These are phyloP conservation scores for Adelosebastes latens DNA, from an alignment of 2,797 vertebrate species.

Conservation along the genomic window DNA sequence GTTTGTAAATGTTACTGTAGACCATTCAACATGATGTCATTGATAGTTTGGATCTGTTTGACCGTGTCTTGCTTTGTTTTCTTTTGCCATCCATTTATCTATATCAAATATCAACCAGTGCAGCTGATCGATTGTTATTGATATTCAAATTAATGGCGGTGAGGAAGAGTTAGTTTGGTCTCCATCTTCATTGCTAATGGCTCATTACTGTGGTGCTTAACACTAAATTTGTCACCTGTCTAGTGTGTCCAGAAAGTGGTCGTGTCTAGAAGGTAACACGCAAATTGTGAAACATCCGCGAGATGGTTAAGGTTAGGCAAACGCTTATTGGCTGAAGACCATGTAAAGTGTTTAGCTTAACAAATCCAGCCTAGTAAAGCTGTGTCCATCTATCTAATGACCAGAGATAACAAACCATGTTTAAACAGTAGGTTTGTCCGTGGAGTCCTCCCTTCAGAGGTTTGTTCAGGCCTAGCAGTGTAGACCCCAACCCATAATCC, in stretches of 20 bases:
- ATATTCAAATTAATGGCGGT: background rate
- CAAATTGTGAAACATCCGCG: too few species aligned
- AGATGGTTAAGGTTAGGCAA: too few species aligned
- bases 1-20: background rate
- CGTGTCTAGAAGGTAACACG: too few species aligned
- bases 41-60: background rate
- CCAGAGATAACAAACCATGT: background rate
- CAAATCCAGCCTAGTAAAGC: background rate
- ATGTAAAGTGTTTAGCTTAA: background rate
- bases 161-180: background rate
- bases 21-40: background rate
- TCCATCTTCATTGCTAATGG: background rate
- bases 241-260: background rate
- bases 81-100: background rate
- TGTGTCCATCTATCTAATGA: background rate
- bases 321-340: too few species aligned
- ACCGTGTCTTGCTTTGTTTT: background rate
- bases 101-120: background rate
- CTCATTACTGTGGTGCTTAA: background rate
- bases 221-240: background rate
- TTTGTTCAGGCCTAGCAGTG: slow-evolving; percentile 36
- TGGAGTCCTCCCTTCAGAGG: slow-evolving; percentile 22
- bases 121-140: background rate
- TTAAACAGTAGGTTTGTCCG: slow-evolving; percentile 27
- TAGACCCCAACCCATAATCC: slow-evolving; percentile 17